Conservation (phyloP, 92 coral and sea anemone species). For the Scolanthus callimorphus region DNA sequence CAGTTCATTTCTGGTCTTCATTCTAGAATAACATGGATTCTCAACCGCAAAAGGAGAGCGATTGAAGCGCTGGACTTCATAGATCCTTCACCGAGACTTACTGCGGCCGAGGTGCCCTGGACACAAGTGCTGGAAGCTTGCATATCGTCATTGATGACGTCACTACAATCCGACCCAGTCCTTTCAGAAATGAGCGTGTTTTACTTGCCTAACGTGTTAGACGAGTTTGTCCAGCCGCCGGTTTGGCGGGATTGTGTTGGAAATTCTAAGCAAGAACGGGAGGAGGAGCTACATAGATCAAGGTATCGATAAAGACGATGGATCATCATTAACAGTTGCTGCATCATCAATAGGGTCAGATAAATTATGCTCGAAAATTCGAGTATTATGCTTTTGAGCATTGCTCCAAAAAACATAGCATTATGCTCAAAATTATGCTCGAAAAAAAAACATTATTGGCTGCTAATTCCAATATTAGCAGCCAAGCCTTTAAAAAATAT, state of each 20-base stretch:
- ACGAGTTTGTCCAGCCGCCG: conserved; percentile 53
- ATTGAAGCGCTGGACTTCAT: conserved; percentile 45
- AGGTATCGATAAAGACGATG: no score
- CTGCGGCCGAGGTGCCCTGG: conserved; percentile 94
- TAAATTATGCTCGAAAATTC: no score
- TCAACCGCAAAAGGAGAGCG: conserved; percentile 53
- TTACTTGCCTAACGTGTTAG: conserved; percentile 52
- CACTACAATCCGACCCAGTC: conserved; percentile 60
- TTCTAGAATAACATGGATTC: conserved; percentile 58
- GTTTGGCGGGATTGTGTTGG: conserved; percentile 62
- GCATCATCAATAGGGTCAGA: no score
- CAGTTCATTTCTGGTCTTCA: no score
- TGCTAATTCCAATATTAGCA: no score
- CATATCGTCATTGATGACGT: conserved; percentile 56
- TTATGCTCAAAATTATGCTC: no score
- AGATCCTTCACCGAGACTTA: conserved; percentile 36
- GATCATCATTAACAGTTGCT: no score
- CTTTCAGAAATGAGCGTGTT: conserved; percentile 48
- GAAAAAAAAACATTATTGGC: no score
- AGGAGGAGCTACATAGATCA: conserved; percentile 7
- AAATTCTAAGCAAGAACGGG: conserved; percentile 48
- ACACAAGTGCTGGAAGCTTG: conserved; percentile 86
- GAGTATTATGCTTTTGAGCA: no score
- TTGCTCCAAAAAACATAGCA: no score
- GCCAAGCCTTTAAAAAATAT: no score